These are phyloP conservation scores for Fissipunctia ypsillon DNA, from an alignment of 2,888 invertebrate genomes.

Conservation along the genomic window DNA sequence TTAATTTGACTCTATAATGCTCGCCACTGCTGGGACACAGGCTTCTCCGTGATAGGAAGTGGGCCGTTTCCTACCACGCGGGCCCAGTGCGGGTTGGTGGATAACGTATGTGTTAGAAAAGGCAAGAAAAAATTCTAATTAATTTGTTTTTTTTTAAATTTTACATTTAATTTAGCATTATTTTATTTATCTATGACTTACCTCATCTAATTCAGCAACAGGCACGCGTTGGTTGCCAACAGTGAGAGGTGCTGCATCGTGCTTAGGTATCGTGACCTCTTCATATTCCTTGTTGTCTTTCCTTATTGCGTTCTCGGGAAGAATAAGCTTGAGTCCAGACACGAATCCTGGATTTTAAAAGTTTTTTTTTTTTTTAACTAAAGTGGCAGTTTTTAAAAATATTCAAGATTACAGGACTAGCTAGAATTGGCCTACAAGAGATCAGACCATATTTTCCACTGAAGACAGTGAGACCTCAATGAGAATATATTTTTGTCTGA, in stretches of 20 bases:
- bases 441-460: not conserved
- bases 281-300: conserved; percentile 94
- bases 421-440: not conserved
- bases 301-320: conserved; percentile 95
- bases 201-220: conserved; percentile 92
- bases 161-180: not conserved
- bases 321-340: conserved; percentile 93
- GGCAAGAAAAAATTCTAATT: not conserved
- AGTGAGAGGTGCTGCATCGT: conserved; percentile 90
- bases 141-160: not conserved
- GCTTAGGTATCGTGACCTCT: conserved; percentile 95
- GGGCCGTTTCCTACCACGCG: not conserved
- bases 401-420: not conserved
- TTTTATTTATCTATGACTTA: conserved; percentile 67
- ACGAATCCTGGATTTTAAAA: conserved; percentile 91
- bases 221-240: conserved; percentile 92
- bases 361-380: not conserved
- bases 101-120: not conserved
- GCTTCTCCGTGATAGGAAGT: not conserved
- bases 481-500: not conserved
- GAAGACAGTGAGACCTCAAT: not conserved
- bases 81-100: not conserved
- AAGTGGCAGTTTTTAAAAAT: not conserved
- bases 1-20: too few relatives aligned
- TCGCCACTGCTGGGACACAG: not conserved